These are phyloP conservation scores for Phalera bucephala DNA, from an alignment of 2,888 invertebrate species.

Conservation along the genomic window DNA sequence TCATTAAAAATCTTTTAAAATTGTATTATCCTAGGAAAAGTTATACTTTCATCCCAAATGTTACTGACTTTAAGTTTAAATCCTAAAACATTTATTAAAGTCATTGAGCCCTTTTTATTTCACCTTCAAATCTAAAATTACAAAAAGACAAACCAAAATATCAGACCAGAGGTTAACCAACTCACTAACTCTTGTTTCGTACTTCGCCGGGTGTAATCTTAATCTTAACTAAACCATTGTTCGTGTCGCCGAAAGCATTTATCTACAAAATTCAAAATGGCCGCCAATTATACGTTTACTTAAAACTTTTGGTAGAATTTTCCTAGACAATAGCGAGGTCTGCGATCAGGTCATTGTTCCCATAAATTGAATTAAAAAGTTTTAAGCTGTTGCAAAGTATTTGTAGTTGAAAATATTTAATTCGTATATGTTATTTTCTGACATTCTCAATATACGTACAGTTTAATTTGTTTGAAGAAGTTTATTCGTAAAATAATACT, in stretches of 20 bases:
- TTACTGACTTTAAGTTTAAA: too few relatives aligned
- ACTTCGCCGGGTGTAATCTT: neutral
- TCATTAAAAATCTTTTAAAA: too few relatives aligned
- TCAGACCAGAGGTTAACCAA: too few relatives aligned
- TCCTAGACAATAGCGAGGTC: constrained; percentile 6
- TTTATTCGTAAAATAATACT: neutral
- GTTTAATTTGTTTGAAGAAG: neutral
- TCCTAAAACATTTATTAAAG: too few relatives aligned
- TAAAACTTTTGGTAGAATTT: constrained; percentile 10
- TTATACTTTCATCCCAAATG: too few relatives aligned
- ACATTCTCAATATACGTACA: neutral
- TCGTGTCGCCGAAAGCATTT: constrained; percentile 1
- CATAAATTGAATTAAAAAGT: constrained; percentile 4
- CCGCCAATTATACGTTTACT: constrained; percentile 9
- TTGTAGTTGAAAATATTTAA: neutral
- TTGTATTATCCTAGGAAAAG: too few relatives aligned
- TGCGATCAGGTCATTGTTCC: constrained; percentile 5
- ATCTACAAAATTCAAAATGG: constrained; percentile 6
- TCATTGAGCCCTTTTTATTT: too few relatives aligned
- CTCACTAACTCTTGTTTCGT: neutral
- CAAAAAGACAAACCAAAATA: too few relatives aligned
- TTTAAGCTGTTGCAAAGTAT: neutral
- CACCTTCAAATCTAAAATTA: too few relatives aligned
- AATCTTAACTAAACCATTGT: constrained; percentile 1
- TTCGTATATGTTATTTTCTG: neutral